A percentile compares a stretch with the other conserved stretches of the same genome.
phyloP scores from a whole-genome alignment of 2,888 invertebrate species.

The Lithophane ornitopus region DNA sequence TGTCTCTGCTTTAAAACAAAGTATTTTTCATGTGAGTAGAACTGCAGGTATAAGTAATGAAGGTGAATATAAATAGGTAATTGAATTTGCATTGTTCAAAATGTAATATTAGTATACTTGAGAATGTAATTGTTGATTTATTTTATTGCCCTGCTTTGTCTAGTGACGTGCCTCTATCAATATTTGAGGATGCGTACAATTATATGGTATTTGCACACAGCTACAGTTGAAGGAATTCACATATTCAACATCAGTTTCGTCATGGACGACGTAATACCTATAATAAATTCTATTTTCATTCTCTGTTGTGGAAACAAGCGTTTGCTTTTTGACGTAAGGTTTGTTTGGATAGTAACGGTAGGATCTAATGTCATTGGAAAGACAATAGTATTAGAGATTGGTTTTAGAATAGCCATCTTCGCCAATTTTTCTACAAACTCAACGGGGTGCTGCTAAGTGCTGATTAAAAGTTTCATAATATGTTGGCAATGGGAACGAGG shows the following conservation, averaged over 20 bases:
- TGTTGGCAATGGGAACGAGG: slow-evolving; percentile 77
- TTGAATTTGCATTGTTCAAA: slow-evolving; percentile 32
- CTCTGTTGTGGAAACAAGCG: not conserved
- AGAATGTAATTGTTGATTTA: slow-evolving; percentile 45
- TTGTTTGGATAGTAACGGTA: slow-evolving; percentile 38
- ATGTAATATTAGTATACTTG: slow-evolving; percentile 35
- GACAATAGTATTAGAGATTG: slow-evolving; percentile 40
- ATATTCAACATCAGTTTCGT: slow-evolving; percentile 32
- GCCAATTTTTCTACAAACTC: slow-evolving; percentile 58
- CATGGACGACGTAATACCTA: slow-evolving; percentile 23
- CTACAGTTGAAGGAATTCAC: slow-evolving; percentile 40
- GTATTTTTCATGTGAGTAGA: not conserved
- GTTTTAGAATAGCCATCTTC: slow-evolving; percentile 35
- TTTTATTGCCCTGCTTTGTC: slow-evolving; percentile 44
- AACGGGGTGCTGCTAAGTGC: slow-evolving; percentile 78
- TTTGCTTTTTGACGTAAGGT: slow-evolving; percentile 18
- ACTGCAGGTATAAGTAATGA: not conserved
- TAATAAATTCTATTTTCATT: slow-evolving; percentile 20
- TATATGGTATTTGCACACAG: slow-evolving; percentile 67
- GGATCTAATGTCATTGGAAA: slow-evolving; percentile 12
- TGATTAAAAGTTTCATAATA: slow-evolving; percentile 84
- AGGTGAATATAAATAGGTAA: not conserved
- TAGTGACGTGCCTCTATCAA: slow-evolving; percentile 43
- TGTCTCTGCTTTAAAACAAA: no score
- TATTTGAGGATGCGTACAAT: slow-evolving; percentile 50